A percentile compares a stretch with the other conserved stretches of the same genome.
Evolutionary conservation across 2,113 vertebrate genomes (phyloP).

Genomic region (Paradisaea rubra): DNA sequence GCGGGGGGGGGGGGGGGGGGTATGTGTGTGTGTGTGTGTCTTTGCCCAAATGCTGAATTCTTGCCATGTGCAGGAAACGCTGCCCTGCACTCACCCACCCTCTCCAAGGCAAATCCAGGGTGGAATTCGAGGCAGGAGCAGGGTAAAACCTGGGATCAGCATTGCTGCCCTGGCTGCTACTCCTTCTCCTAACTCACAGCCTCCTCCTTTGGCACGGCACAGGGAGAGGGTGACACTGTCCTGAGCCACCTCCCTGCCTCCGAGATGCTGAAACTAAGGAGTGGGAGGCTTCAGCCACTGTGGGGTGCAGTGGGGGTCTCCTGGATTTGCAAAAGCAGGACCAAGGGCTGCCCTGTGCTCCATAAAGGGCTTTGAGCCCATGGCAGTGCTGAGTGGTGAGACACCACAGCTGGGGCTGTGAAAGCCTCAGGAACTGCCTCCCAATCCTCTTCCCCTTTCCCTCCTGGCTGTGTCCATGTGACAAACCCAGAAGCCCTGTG

Average conservation of each 20-base stretch:
- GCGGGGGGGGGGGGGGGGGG: no score
- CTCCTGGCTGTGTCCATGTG: rapidly evolving
- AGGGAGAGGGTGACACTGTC: not conserved
- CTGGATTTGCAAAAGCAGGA: not conserved
- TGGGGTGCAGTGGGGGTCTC: not conserved
- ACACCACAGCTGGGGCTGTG: not conserved
- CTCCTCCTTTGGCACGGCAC: rapidly evolving
- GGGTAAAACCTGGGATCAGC: not conserved
- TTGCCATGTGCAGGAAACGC: not conserved
- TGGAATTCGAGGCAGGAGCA: not conserved
- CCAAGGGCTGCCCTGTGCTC: not conserved
- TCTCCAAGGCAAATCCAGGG: not conserved
- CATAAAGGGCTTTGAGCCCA: not conserved
- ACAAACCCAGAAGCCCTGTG: not conserved
- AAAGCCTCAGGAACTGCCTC: not conserved
- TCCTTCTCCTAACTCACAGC: no score
- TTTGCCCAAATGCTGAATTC: not conserved
- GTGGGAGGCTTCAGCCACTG: not conserved
- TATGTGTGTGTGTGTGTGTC: no score
- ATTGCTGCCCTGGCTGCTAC: not conserved
- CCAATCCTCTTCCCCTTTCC: not conserved
- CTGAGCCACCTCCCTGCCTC: not conserved
- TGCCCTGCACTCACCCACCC: not conserved
- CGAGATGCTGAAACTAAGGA: not conserved
- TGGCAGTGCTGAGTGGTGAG: not conserved